These are phyloP conservation scores for Griposia aprilina DNA, from an alignment of 2,888 invertebrate species.

Conservation along the genomic window DNA sequence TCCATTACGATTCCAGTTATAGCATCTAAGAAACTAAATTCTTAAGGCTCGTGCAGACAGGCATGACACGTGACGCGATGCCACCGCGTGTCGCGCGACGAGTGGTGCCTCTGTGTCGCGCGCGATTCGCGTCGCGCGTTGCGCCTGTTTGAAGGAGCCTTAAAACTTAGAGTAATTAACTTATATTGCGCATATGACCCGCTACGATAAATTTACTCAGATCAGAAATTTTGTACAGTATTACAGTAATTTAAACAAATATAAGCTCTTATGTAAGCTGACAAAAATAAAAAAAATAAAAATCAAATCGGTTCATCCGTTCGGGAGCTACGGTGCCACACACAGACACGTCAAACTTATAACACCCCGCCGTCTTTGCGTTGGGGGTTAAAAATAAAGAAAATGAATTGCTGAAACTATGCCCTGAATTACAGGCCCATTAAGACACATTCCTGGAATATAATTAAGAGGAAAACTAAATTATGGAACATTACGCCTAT, in stretches of 20 bases:
- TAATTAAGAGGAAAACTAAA: conserved; percentile 19
- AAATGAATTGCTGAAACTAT: conserved; percentile 26
- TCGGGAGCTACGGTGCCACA: too few relatives aligned
- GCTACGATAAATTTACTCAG: conserved; percentile 17
- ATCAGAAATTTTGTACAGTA: conserved; percentile 14
- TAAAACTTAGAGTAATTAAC: conserved; percentile 16
- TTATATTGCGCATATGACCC: conserved; percentile 1
- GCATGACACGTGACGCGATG: too few relatives aligned
- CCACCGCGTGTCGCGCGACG: too few relatives aligned
- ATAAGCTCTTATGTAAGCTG: conserved; percentile 6
- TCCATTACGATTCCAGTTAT: not conserved
- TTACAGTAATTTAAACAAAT: conserved; percentile 20
- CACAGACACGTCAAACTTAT: too few relatives aligned
- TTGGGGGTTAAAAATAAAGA: too few relatives aligned
- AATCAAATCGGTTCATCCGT: too few relatives aligned
- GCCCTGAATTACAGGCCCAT: conserved; percentile 25
- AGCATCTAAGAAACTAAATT: not conserved
- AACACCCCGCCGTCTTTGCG: too few relatives aligned
- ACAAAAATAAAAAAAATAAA: conserved; percentile 13
- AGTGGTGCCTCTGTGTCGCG: too few relatives aligned
- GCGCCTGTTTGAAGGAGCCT: too few relatives aligned
- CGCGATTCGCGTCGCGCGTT: too few relatives aligned
- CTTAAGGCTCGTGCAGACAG: too few relatives aligned
- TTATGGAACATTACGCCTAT: not conserved
- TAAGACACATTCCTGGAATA: conserved; percentile 6